These are phyloP conservation scores for Cantharis rustica DNA, from an alignment of 2,888 invertebrate genomes.

Conservation along the genomic window DNA sequence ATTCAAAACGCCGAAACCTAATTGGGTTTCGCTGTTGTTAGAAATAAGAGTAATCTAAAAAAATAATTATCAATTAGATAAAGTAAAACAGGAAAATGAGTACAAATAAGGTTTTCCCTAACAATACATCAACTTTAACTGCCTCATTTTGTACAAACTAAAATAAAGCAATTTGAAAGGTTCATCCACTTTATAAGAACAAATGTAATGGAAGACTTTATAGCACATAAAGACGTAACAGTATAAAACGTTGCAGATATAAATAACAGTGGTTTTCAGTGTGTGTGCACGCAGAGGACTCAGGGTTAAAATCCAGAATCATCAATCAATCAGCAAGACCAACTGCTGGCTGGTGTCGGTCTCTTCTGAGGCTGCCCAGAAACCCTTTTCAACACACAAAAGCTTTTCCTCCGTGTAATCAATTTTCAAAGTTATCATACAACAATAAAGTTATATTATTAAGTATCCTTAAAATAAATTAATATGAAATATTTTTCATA, in stretches of 20 bases:
- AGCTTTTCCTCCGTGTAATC: neutral
- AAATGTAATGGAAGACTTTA: conserved; percentile 22
- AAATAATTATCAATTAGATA: neutral
- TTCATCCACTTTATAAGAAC: conserved; percentile 14
- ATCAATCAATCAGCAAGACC: conserved; percentile 26
- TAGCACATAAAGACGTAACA: conserved; percentile 20
- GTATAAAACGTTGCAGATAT: conserved; percentile 18
- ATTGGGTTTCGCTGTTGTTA: neutral
- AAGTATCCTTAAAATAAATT: neutral
- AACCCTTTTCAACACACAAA: neutral
- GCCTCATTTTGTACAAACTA: neutral
- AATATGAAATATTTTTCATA: neutral
- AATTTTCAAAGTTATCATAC: neutral
- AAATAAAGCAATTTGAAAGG: conserved; percentile 14
- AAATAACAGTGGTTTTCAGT: conserved; percentile 20
- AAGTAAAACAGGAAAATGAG: neutral
- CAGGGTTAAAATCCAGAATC: conserved; percentile 13
- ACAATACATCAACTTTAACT: neutral
- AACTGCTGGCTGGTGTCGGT: conserved; percentile 2
- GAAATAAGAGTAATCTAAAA: neutral
- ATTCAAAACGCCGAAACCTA: neutral
- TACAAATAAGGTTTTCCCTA: neutral
- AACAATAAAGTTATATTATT: neutral
- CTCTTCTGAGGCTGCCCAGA: conserved; percentile 8
- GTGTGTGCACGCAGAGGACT: conserved; percentile 13